Percentiles rank a stretch among this genome's conserved stretches.
phyloP scores from a whole-genome alignment of 2,113 vertebrate genomes.

The Fregata magnificens region DNA sequence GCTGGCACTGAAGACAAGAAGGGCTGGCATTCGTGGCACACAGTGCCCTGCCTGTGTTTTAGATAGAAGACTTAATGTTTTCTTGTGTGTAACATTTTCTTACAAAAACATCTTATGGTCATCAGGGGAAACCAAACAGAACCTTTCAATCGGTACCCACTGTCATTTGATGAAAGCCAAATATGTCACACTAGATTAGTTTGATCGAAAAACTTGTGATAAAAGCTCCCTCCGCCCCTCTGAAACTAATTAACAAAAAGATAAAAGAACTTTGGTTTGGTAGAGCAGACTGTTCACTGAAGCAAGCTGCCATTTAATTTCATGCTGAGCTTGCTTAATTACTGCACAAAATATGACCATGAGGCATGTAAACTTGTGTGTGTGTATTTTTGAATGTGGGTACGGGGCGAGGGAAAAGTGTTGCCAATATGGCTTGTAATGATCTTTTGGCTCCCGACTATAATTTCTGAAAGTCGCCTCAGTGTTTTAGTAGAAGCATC shows the following conservation, averaged over 20 bases:
- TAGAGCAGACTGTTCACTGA: slow-evolving; percentile 71
- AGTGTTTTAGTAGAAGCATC: slow-evolving; percentile 22
- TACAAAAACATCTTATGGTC: slow-evolving; percentile 61
- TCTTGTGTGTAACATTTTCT: slow-evolving; percentile 57
- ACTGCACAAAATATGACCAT: slow-evolving; percentile 67
- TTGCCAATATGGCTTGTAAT: slow-evolving; percentile 48
- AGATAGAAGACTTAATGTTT: slow-evolving; percentile 34
- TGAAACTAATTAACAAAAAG: slow-evolving; percentile 79
- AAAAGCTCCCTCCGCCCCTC: slow-evolving; percentile 62
- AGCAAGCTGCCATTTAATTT: slow-evolving; percentile 75
- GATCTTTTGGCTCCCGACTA: slow-evolving; percentile 50
- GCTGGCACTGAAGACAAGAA: neutral
- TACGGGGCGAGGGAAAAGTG: neutral
- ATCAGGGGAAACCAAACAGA: slow-evolving; percentile 61
- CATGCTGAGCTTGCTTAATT: slow-evolving; percentile 81
- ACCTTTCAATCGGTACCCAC: slow-evolving; percentile 57
- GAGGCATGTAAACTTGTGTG: slow-evolving; percentile 58
- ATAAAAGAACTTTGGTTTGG: slow-evolving; percentile 73
- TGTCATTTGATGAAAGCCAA: slow-evolving; percentile 66
- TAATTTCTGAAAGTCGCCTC: slow-evolving; percentile 14
- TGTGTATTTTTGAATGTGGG: slow-evolving; percentile 3
- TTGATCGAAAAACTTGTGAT: slow-evolving; percentile 70
- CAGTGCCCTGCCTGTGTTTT: neutral
- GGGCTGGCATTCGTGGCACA: neutral
- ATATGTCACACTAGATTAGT: slow-evolving; percentile 75